A percentile compares a stretch with the other conserved stretches of the same genome.
Evolutionary conservation across 1,140 invertebrate species (phyloP).

Genomic region (Colletes gigas): DNA sequence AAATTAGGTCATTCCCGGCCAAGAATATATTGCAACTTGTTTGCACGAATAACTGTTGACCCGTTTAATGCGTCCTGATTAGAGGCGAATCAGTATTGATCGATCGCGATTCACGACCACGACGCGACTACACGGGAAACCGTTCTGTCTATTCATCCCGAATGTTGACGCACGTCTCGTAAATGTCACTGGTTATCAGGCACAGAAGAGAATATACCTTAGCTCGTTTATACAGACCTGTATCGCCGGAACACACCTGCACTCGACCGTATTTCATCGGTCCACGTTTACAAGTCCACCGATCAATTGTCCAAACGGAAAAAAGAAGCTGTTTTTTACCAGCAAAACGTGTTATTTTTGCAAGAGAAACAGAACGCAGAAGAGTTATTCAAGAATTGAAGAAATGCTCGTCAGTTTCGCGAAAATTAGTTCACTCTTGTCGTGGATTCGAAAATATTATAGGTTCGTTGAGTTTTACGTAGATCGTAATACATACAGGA

Average conservation of each 20-base stretch:
- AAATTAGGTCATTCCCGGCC: neutral
- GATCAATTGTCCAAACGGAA: neutral
- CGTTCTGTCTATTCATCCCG: conserved; percentile 17
- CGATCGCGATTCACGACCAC: conserved; percentile 40
- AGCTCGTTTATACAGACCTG: neutral
- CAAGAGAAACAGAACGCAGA: too few relatives aligned
- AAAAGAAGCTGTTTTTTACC: neutral
- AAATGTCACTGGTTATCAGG: conserved; percentile 20
- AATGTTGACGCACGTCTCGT: conserved; percentile 38
- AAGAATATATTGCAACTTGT: neutral
- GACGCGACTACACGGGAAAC: conserved; percentile 21
- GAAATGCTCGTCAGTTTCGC: too few relatives aligned
- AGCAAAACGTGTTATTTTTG: too few relatives aligned
- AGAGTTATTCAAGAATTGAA: too few relatives aligned
- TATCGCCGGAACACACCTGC: conserved; percentile 6
- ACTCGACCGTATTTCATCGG: conserved; percentile 26
- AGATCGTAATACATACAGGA: too few relatives aligned
- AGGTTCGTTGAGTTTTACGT: too few relatives aligned
- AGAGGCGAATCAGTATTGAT: conserved; percentile 33
- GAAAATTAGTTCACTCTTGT: too few relatives aligned
- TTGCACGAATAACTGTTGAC: conserved; percentile 37
- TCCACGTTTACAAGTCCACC: neutral
- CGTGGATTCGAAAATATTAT: too few relatives aligned
- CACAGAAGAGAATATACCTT: neutral
- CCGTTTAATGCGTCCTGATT: conserved; percentile 41